These are phyloP conservation scores for Garra rufa DNA, from an alignment of 2,113 vertebrate genomes.

Conservation along the genomic window DNA sequence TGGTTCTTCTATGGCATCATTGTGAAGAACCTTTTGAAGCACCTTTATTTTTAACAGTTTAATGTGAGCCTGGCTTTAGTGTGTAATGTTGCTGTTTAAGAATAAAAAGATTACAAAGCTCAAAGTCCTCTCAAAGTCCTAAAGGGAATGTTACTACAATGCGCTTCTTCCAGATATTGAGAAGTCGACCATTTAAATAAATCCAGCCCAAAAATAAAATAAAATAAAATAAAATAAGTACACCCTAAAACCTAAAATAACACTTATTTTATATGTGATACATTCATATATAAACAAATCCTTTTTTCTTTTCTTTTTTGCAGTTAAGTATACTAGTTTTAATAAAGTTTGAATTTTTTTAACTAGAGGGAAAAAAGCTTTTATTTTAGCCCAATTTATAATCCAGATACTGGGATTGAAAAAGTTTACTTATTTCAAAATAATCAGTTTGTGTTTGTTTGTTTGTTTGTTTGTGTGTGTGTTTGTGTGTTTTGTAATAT, in stretches of 20 bases:
- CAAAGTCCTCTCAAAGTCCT: too few relatives aligned
- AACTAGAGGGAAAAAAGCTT: not conserved
- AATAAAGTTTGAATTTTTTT: not conserved
- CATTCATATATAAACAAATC: not conserved
- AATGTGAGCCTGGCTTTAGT: too few relatives aligned
- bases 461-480: not conserved
- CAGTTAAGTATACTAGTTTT: not conserved
- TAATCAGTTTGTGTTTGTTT: not conserved
- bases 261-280: not conserved
- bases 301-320: too few relatives aligned
- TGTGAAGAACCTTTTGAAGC: too few relatives aligned
- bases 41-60: too few relatives aligned
- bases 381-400: not conserved
- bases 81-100: too few relatives aligned
- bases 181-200: not conserved
- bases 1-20: too few relatives aligned
- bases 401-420: not conserved
- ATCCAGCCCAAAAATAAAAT: too few relatives aligned
- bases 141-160: not conserved
- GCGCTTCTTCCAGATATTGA: not conserved
- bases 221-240: too few relatives aligned
- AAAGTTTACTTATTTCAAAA: not conserved
- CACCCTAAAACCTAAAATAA: too few relatives aligned
- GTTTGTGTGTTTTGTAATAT: not conserved
- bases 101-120: not conserved